phyloP scores from a whole-genome alignment of 2,797 vertebrate species.

The Bradypodion pumilum region DNA sequence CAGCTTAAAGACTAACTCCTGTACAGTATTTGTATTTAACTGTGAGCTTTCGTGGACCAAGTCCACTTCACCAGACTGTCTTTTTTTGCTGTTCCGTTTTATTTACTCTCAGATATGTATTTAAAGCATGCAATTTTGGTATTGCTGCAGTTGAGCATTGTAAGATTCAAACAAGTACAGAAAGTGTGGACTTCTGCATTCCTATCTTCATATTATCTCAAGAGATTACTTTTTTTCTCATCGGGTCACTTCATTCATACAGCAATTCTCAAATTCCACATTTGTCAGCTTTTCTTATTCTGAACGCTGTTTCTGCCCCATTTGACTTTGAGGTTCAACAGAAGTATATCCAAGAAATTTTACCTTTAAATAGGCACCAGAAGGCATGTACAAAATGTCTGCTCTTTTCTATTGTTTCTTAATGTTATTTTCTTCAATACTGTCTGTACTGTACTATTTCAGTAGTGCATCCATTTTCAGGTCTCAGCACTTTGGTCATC shows the following conservation, averaged over 20 bases:
- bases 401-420: background rate
- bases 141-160: background rate
- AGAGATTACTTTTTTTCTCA: background rate
- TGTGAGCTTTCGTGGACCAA: no score
- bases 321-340: background rate
- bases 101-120: no score
- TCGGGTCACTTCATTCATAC: background rate
- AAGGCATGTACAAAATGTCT: background rate
- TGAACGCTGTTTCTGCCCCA: background rate
- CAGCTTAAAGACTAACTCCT: no score
- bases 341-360: background rate
- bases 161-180: background rate
- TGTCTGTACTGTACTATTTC: background rate
- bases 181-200: background rate
- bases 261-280: background rate
- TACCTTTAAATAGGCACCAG: background rate
- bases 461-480: background rate
- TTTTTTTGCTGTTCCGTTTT: no score
- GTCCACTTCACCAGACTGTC: no score
- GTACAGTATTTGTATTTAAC: no score
- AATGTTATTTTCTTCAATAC: background rate
- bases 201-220: background rate
- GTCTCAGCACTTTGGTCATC: background rate
- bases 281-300: background rate
- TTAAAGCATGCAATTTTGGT: background rate